Evolutionary conservation across 2,888 invertebrate species (phyloP), one percentile per base, ranked within the genome.

Genomic region (Euphydryas editha): DNA sequence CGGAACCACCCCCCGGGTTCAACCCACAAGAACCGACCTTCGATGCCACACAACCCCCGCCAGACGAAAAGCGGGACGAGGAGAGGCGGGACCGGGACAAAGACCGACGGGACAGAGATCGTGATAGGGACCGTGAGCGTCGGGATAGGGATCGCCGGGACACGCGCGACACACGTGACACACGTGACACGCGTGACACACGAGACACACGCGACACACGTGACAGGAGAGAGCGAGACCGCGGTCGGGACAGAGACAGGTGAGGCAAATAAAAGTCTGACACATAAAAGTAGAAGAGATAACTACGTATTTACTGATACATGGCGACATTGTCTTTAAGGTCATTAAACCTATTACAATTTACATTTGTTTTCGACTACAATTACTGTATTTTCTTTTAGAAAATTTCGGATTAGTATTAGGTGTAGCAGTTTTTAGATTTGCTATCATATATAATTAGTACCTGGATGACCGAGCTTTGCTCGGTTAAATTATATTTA

Each of bases 1-100:
- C 86, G 0, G 90, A 90, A 54, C 92, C 92, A 0, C 91, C 92
- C 0, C 92, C 92, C 0, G 80, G 81, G 0, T 90, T 88, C 82
- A 85, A 83, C 73, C 72, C 80, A n/a, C 62, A 49, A 15, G 73
- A 82, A 0, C 37, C 85, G 82, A 2, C 83, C 83, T 86, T 85
- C 80, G 81, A 82, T 76, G 72, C 74, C 17, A 75, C 73, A 13
- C 86, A 85, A 59, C 81, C 83, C 0, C 82, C 84, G 30, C 81
- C 85, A 15, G 68, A 57, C 4, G 82, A 81, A 2, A 83, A 84
- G 36, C 76, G 73, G 15, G 84, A 85, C 1, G 86, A 85, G 1
- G 81, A 84, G 1, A 74, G 77, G 81, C 75, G 84, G 75, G 75
- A 74, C 15, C 83, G 86, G 0, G 86, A 85, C 8, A 82, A 83